Evolutionary conservation across 2,797 vertebrate species (phyloP).

Genomic region (Pangasius mekongensis): DNA sequence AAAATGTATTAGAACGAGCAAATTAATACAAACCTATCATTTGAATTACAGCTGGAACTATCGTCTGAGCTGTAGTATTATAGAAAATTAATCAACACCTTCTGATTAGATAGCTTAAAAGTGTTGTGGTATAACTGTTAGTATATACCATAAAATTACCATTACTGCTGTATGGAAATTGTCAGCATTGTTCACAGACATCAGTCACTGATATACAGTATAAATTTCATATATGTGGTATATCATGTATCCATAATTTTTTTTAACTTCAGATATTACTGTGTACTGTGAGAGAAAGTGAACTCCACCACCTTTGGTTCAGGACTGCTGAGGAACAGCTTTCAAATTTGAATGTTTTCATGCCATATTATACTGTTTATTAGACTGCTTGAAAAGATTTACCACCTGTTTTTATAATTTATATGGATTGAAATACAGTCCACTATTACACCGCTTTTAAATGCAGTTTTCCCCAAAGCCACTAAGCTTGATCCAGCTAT

Average conservation of each 20-base stretch:
- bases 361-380: constrained; percentile 63
- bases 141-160: not conserved
- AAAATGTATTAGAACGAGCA: not conserved
- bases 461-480: constrained; percentile 63
- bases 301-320: not conserved
- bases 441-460: constrained; percentile 57
- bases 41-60: not conserved
- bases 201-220: not conserved
- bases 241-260: not conserved
- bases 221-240: not conserved
- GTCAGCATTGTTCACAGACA: not conserved
- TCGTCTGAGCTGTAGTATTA: not conserved
- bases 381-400: not conserved
- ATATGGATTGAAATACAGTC: constrained; percentile 61
- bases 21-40: not conserved
- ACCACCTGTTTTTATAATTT: not conserved
- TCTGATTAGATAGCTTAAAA: not conserved
- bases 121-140: not conserved
- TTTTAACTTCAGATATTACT: not conserved
- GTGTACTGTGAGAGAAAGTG: not conserved
- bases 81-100: not conserved
- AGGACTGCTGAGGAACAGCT: constrained; percentile 21
- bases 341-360: constrained; percentile 26
- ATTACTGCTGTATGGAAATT: not conserved
- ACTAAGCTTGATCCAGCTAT: constrained; percentile 72